phyloP scores from a whole-genome alignment of 1,140 invertebrate genomes.

The Hirudo medicinalis region DNA sequence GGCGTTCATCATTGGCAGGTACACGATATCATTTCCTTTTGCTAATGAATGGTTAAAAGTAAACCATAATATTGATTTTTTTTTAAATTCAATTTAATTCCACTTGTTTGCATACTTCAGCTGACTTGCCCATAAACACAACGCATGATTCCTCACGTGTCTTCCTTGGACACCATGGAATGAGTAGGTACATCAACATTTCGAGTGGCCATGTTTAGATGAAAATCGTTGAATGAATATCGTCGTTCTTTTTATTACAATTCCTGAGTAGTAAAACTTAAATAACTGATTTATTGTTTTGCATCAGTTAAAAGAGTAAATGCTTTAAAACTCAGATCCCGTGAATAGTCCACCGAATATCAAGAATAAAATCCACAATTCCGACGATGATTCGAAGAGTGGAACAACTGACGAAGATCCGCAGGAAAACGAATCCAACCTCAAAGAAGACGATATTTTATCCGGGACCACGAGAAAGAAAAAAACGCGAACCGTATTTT shows the following conservation, averaged over 20 bases:
- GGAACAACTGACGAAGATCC: neutral
- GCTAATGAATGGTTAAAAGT: neutral
- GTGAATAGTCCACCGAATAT: neutral
- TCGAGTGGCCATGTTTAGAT: no score
- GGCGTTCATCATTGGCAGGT: no score
- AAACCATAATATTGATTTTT: neutral
- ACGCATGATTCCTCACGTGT: neutral
- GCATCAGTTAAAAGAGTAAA: neutral
- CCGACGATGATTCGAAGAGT: neutral
- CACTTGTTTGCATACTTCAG: neutral
- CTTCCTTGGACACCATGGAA: no score
- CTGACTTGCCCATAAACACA: neutral
- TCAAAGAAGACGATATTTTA: neutral
- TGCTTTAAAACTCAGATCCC: neutral
- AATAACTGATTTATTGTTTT: no score
- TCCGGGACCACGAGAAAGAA: conserved; percentile 59
- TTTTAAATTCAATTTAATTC: neutral
- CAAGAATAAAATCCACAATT: neutral
- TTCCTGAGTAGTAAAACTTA: no score
- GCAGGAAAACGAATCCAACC: neutral
- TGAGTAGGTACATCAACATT: no score
- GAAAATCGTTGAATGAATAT: no score
- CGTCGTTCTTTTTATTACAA: no score
- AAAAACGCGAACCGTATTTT: conserved; percentile 95
- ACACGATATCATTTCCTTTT: no score